phyloP scores from a whole-genome alignment of 2,113 vertebrate genomes.

The Amia ocellicauda region DNA sequence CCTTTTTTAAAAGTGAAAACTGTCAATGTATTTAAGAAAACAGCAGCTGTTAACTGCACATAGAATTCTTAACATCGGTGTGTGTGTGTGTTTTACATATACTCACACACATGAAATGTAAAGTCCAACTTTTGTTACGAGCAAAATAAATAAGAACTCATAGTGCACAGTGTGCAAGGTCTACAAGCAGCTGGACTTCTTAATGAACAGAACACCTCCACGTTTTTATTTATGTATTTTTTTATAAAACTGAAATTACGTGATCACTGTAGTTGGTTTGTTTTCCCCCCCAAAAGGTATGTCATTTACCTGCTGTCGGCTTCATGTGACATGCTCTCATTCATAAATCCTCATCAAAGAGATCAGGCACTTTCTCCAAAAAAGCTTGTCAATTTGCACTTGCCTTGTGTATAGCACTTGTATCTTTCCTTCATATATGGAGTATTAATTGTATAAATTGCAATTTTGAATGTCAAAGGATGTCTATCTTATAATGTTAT shows the following conservation, averaged over 20 bases:
- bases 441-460: slow-evolving; percentile 44
- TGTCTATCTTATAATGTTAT: too few species aligned
- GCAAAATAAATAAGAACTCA: slow-evolving; percentile 14
- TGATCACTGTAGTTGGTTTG: slow-evolving; percentile 37
- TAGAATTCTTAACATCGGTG: slow-evolving; percentile 25
- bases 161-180: slow-evolving; percentile 17
- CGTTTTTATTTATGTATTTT: slow-evolving; percentile 34
- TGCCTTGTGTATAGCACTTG: slow-evolving; percentile 38
- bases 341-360: slow-evolving; percentile 34
- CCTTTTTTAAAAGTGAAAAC: slow-evolving; percentile 58
- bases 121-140: slow-evolving; percentile 12
- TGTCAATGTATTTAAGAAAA: slow-evolving; percentile 15
- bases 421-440: slow-evolving; percentile 30
- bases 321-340: slow-evolving; percentile 41
- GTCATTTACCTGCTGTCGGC: slow-evolving; percentile 43
- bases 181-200: slow-evolving; percentile 35
- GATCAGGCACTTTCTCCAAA: slow-evolving; percentile 47
- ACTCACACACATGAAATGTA: slow-evolving; percentile 5
- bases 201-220: slow-evolving; percentile 33
- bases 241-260: slow-evolving; percentile 38
- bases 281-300: slow-evolving; percentile 24
- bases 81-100: too few species aligned
- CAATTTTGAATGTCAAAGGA: slow-evolving; percentile 27
- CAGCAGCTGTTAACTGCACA: slow-evolving; percentile 41
- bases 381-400: slow-evolving; percentile 39